Evolutionary conservation across 2,113 vertebrate species (phyloP).

Genomic region (Dasyurus viverrinus): DNA sequence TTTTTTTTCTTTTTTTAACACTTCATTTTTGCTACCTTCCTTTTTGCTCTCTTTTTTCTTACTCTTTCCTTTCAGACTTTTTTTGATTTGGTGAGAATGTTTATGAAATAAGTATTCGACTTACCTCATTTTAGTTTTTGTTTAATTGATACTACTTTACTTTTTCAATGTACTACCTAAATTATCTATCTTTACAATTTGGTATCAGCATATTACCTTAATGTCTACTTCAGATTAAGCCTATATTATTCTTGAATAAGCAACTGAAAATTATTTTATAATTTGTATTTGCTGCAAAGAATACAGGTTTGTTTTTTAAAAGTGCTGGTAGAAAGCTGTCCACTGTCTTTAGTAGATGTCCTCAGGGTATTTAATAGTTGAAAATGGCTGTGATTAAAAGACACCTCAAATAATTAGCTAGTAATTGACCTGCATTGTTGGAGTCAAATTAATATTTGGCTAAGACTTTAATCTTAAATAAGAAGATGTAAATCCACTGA

Average conservation of each 20-base stretch:
- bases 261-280: neutral
- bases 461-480: conserved; percentile 19
- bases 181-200: neutral
- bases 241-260: neutral
- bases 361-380: neutral
- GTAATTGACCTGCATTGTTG: conserved; percentile 44
- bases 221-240: neutral
- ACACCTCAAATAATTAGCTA: neutral
- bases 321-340: neutral
- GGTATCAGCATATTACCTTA: neutral
- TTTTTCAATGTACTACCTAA: neutral
- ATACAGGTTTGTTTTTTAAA: neutral
- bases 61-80: neutral
- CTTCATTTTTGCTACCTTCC: neutral
- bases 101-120: neutral
- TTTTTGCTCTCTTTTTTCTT: neutral
- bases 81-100: neutral
- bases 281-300: conserved; percentile 21
- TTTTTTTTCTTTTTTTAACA: neutral
- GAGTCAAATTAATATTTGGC: conserved; percentile 23
- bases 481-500: neutral
- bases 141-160: neutral
- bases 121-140: neutral
- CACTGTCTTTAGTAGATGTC: neutral
- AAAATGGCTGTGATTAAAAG: neutral